Evolutionary conservation across 2,797 vertebrate species (phyloP).

Genomic region (Rhinichthys osculus): DNA sequence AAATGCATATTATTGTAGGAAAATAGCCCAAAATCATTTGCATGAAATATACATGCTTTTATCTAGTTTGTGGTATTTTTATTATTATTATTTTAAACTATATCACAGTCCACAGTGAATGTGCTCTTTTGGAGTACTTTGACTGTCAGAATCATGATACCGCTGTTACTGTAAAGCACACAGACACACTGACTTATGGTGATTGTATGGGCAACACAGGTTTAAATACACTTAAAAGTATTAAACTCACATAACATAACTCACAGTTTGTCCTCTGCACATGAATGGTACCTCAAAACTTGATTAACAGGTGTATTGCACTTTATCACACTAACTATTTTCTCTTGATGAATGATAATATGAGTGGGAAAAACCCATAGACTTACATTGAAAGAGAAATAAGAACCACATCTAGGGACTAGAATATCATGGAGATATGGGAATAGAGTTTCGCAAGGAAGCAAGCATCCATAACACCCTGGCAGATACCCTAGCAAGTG

Average conservation of each 20-base stretch:
- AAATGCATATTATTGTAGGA: not conserved
- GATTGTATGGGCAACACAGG: not conserved
- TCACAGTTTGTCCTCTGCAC: not conserved
- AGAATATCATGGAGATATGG: not conserved
- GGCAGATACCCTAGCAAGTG: not conserved
- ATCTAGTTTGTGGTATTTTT: not conserved
- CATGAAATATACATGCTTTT: not conserved
- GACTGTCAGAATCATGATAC: not conserved
- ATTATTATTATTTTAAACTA: not conserved
- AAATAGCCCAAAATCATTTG: not conserved
- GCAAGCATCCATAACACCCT: not conserved
- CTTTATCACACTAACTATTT: not conserved
- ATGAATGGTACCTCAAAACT: not conserved
- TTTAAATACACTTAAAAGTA: not conserved
- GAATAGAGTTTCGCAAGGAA: not conserved
- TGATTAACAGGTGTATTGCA: not conserved
- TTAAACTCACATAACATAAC: not conserved
- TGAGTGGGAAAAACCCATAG: not conserved
- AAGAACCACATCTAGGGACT: not conserved
- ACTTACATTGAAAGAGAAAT: not conserved
- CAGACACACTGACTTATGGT: too few species aligned
- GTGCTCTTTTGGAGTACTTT: not conserved
- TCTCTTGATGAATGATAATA: not conserved
- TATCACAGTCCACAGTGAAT: not conserved
- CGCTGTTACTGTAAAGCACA: not conserved